Evolutionary conservation across 2,113 vertebrate genomes (phyloP).

Genomic region (Sebastes fasciatus): DNA sequence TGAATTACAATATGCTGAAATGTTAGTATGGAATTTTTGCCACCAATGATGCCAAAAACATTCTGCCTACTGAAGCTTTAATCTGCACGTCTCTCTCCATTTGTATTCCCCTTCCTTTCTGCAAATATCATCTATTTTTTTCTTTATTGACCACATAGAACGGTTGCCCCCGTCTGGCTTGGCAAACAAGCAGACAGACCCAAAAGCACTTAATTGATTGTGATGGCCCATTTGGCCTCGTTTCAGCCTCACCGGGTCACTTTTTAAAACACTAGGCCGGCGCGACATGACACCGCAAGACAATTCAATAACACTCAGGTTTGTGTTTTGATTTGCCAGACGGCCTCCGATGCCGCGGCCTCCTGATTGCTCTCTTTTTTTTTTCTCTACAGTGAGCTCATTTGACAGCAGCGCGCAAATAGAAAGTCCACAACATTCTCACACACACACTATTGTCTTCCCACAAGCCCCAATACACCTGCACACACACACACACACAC

Average conservation of each 20-base stretch:
- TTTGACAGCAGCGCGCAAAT: conserved; percentile 53
- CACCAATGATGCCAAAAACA: too few relatives aligned
- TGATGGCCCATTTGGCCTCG: conserved; percentile 48
- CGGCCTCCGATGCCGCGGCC: conserved; percentile 42
- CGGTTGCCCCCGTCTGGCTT: conserved; percentile 9
- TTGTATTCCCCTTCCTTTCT: background rate
- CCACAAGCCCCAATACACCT: conserved; percentile 35
- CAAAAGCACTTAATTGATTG: conserved; percentile 68
- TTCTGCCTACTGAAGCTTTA: background rate
- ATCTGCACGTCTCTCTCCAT: conserved; percentile 23
- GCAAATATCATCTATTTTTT: conserved; percentile 39
- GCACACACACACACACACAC: background rate
- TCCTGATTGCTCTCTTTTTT: conserved; percentile 40
- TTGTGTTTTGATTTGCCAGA: conserved; percentile 50
- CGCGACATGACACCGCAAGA: conserved; percentile 16
- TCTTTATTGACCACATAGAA: conserved; percentile 40
- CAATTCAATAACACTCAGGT: conserved; percentile 48
- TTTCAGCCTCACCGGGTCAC: conserved; percentile 19
- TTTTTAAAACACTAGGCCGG: conserved; percentile 38
- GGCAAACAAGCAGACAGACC: conserved; percentile 48
- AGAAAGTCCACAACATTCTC: conserved; percentile 44
- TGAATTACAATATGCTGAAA: too few relatives aligned
- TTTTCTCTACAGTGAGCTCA: conserved; percentile 42
- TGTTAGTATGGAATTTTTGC: too few relatives aligned
- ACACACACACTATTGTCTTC: conserved; percentile 33